A percentile compares a stretch with the other conserved stretches of the same genome.
Conservation (phyloP, 2,888 invertebrate genomes). For the Zelleria hepariella region DNA sequence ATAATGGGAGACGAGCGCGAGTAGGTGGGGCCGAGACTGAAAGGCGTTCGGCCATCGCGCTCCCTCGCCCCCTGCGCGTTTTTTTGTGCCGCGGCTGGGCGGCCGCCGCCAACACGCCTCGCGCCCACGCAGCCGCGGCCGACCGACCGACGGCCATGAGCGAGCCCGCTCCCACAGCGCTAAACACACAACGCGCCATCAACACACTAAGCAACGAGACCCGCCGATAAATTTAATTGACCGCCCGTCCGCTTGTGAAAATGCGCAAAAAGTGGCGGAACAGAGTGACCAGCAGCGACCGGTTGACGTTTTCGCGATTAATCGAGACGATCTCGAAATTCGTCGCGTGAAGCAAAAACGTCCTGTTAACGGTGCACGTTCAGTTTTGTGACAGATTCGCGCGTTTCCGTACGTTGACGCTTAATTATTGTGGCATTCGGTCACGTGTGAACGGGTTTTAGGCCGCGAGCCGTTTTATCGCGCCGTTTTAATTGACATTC, state of each 20-base stretch:
- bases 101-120: constrained; percentile 57
- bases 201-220: constrained; percentile 30
- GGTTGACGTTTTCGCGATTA: constrained; percentile 13
- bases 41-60: constrained; percentile 29
- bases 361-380: constrained; percentile 8
- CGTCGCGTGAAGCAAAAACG: constrained; percentile 15
- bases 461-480: constrained; percentile 12
- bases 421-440: constrained; percentile 13
- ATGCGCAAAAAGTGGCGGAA: constrained; percentile 31
- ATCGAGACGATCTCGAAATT: constrained; percentile 6
- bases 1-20: constrained; percentile 44
- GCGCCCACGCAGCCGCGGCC: constrained; percentile 18
- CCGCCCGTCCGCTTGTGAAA: constrained; percentile 15
- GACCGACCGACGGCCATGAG: constrained; percentile 14
- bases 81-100: constrained; percentile 62
- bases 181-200: constrained; percentile 24
- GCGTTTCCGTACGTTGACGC: constrained; percentile 11
- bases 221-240: constrained; percentile 10
- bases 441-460: constrained; percentile 14
- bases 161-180: constrained; percentile 16
- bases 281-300: constrained; percentile 15
- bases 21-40: constrained; percentile 54
- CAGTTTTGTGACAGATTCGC: constrained; percentile 16
- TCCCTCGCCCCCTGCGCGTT: constrained; percentile 58
- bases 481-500: constrained; percentile 18